These are phyloP conservation scores for Epinephelus cyanopodus DNA, from an alignment of 2,113 vertebrate genomes.

Conservation along the genomic window DNA sequence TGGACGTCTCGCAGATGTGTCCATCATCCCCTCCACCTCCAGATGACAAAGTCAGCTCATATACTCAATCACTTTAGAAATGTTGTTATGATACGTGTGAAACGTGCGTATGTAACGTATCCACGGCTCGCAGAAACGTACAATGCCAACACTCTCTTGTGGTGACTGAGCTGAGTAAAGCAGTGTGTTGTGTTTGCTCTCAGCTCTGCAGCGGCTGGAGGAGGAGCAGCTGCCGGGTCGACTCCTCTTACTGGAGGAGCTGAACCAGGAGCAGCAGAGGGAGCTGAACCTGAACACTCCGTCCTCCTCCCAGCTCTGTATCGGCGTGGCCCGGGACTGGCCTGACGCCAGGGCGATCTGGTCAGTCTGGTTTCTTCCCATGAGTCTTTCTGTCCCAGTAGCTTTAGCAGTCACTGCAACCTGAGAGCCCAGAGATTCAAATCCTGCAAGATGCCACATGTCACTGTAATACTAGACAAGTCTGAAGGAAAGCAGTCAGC, in stretches of 20 bases:
- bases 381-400: no score
- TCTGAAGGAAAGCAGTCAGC: background rate
- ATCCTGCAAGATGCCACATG: background rate
- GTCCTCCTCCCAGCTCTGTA: conserved; percentile 65
- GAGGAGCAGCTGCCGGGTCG: conserved; percentile 72
- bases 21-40: no score
- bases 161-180: no score
- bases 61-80: no score
- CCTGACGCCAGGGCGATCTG: conserved; percentile 82
- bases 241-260: conserved; percentile 73
- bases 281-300: conserved; percentile 62
- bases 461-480: background rate
- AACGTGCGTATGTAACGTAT: no score
- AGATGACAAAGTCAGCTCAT: no score
- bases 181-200: background rate
- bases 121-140: no score
- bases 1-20: no score
- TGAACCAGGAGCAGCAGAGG: conserved; percentile 62
- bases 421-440: background rate
- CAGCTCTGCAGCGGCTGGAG: conserved; percentile 73
- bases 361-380: conserved; percentile 56
- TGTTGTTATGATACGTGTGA: no score
- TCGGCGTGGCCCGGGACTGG: conserved; percentile 83
- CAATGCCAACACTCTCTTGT: no score
- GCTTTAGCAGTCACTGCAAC: no score